Evolutionary conservation across 2,888 invertebrate species (phyloP).

Genomic region (Sarcophaga subvicina): DNA sequence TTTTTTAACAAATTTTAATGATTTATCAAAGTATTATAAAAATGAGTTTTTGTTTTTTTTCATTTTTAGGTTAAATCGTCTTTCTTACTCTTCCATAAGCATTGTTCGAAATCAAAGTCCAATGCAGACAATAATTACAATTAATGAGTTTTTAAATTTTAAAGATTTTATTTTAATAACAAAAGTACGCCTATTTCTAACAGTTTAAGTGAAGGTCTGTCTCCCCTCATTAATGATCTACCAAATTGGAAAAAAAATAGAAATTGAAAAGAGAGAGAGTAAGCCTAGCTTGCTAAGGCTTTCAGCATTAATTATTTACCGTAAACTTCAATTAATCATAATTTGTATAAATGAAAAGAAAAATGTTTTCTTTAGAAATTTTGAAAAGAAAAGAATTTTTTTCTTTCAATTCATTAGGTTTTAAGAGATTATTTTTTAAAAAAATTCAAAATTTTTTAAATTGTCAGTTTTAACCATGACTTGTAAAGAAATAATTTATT

Average conservation of each 20-base stretch:
- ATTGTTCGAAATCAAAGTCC: not conserved
- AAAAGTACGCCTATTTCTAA: constrained; percentile 48
- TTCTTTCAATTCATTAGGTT: too few relatives aligned
- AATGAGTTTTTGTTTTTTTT: too few relatives aligned
- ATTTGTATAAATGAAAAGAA: constrained; percentile 26
- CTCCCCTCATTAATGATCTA: too few relatives aligned
- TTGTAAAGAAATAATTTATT: not conserved
- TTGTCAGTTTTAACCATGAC: too few relatives aligned
- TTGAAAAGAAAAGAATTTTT: too few relatives aligned
- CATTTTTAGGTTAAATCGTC: constrained; percentile 6
- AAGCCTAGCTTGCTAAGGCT: not conserved
- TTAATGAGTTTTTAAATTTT: constrained; percentile 54
- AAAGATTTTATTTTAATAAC: constrained; percentile 8
- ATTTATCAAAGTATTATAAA: constrained; percentile 5
- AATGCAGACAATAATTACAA: constrained; percentile 40
- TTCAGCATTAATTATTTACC: not conserved
- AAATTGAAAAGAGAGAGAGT: too few relatives aligned
- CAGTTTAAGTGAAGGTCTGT: constrained; percentile 18
- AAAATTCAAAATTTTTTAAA: too few relatives aligned
- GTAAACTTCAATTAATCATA: constrained; percentile 54
- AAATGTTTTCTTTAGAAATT: not conserved
- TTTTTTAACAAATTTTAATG: constrained; percentile 17
- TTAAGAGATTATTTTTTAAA: too few relatives aligned
- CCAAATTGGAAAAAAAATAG: too few relatives aligned
- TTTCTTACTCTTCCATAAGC: not conserved